phyloP scores from a whole-genome alignment of 2,888 invertebrate species.

The Drosophila kuntzei region DNA sequence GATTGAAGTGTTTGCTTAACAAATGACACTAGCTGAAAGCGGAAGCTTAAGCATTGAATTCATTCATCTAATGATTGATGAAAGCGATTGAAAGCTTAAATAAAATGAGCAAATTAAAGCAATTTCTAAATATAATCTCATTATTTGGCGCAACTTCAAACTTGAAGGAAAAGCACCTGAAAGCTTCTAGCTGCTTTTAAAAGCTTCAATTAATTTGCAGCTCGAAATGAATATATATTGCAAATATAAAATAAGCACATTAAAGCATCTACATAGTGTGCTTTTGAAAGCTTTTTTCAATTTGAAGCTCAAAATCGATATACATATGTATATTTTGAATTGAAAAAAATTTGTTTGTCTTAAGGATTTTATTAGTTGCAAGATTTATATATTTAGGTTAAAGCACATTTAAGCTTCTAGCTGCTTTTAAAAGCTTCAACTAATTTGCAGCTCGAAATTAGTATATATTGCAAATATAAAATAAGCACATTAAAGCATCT shows the following conservation, averaged over 20 bases:
- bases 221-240: too few relatives aligned
- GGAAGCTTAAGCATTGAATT: background rate
- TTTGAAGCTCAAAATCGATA: too few relatives aligned
- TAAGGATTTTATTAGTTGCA: too few relatives aligned
- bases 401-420: background rate
- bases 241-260: too few relatives aligned
- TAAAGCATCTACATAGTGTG: too few relatives aligned
- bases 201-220: background rate
- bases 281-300: too few relatives aligned
- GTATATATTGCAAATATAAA: too few relatives aligned
- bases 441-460: background rate
- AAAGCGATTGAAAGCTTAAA: background rate
- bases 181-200: background rate
- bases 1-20: background rate
- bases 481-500: too few relatives aligned
- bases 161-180: background rate
- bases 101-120: too few relatives aligned
- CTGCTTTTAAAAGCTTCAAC: background rate
- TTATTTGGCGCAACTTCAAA: background rate
- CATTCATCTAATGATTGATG: background rate
- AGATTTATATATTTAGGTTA: too few relatives aligned
- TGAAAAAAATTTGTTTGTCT: too few relatives aligned
- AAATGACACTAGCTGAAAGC: slow-evolving; percentile 13
- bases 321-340: too few relatives aligned
- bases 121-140: background rate